A percentile compares a stretch with the other conserved stretches of the same genome.
These are phyloP conservation scores for Collichthys lucidus DNA, from an alignment of 2,113 vertebrate genomes.

Conservation along the genomic window DNA sequence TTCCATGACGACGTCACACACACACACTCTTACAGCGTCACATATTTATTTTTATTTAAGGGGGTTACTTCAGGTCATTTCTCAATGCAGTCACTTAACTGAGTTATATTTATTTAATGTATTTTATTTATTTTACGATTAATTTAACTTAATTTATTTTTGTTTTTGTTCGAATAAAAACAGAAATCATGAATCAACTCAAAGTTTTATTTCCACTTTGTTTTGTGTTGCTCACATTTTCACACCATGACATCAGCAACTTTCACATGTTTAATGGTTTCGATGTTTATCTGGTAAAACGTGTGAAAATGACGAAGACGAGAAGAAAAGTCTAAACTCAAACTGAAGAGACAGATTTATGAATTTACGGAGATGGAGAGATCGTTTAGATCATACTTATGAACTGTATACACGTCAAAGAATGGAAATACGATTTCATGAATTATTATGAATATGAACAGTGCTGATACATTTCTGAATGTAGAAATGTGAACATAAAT, in stretches of 20 bases:
- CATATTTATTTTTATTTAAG: slow-evolving; percentile 59
- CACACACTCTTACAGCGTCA: slow-evolving; percentile 8
- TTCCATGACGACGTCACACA: background rate
- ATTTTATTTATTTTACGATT: slow-evolving; percentile 66
- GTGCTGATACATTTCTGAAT: too few species aligned
- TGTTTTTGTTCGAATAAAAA: slow-evolving; percentile 63
- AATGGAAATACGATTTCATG: too few species aligned
- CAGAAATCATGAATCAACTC: background rate
- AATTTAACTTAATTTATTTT: slow-evolving; percentile 67
- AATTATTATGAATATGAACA: too few species aligned
- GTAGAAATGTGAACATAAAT: too few species aligned
- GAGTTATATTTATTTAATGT: slow-evolving; percentile 50
- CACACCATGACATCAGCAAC: background rate
- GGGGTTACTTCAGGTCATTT: background rate
- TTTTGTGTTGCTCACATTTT: background rate
- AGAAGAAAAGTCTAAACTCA: background rate
- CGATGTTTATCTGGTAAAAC: background rate
- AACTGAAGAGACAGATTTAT: too few species aligned
- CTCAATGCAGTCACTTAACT: slow-evolving; percentile 12
- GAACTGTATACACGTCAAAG: too few species aligned
- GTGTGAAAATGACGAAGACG: background rate
- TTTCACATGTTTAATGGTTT: background rate
- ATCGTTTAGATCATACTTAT: too few species aligned
- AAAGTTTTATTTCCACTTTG: background rate
- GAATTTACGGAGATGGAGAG: too few species aligned